A percentile compares a stretch with the other conserved stretches of the same genome.
Evolutionary conservation across 2,113 vertebrate species (phyloP).

Genomic region (Xiphophorus couchianus): DNA sequence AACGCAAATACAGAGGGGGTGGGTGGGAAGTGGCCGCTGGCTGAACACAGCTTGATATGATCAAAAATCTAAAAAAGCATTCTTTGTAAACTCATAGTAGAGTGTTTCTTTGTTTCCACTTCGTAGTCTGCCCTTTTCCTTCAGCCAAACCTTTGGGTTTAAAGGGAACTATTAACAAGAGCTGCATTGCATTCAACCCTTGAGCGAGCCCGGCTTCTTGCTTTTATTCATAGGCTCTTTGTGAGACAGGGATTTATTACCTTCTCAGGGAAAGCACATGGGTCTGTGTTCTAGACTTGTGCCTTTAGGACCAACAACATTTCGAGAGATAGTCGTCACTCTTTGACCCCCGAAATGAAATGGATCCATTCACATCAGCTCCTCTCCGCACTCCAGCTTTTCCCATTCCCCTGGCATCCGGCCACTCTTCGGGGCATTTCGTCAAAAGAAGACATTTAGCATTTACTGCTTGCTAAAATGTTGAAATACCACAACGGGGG

Average conservation of each 20-base stretch:
- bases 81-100: slow-evolving; percentile 66
- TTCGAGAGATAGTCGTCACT: slow-evolving; percentile 58
- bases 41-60: slow-evolving; percentile 40
- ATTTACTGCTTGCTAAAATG: slow-evolving; percentile 25
- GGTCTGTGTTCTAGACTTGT: slow-evolving; percentile 51
- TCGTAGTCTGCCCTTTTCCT: slow-evolving; percentile 68
- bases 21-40: slow-evolving; percentile 44
- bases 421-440: slow-evolving; percentile 33
- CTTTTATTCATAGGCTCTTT: slow-evolving; percentile 69
- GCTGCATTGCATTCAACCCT: slow-evolving; percentile 65
- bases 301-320: slow-evolving; percentile 69
- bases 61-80: slow-evolving; percentile 56
- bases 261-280: slow-evolving; percentile 70
- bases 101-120: slow-evolving; percentile 66
- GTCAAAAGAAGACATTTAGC: slow-evolving; percentile 27
- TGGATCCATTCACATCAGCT: slow-evolving; percentile 61
- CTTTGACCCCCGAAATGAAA: slow-evolving; percentile 66
- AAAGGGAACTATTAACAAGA: slow-evolving; percentile 59
- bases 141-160: slow-evolving; percentile 72
- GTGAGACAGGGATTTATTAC: slow-evolving; percentile 70
- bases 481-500: neutral
- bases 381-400: slow-evolving; percentile 8
- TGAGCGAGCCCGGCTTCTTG: slow-evolving; percentile 52
- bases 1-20: slow-evolving; percentile 44
- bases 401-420: slow-evolving; percentile 32